phyloP scores from a whole-genome alignment of 2,888 invertebrate species.

The Pseudococcus jackbeardsleyi region DNA sequence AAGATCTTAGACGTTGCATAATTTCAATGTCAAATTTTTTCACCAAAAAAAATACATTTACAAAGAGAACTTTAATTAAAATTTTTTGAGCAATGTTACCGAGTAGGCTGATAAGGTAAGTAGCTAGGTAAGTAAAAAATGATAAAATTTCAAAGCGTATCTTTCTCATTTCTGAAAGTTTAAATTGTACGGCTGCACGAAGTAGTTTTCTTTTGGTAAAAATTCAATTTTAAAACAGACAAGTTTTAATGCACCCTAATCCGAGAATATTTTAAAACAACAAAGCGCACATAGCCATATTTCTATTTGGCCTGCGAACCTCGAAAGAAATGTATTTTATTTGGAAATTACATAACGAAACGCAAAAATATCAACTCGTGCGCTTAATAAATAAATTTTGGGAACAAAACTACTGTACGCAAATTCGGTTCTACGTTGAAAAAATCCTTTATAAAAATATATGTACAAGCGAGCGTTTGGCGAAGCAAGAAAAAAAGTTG shows the following conservation, averaged over 20 bases:
- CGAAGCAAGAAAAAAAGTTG: neutral
- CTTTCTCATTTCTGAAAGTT: neutral
- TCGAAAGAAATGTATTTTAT: neutral
- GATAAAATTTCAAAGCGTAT: neutral
- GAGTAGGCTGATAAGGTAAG: too few relatives aligned
- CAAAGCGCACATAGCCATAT: neutral
- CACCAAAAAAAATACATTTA: too few relatives aligned
- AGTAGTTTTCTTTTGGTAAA: neutral
- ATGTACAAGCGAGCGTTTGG: neutral
- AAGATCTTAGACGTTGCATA: neutral
- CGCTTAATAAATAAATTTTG: constrained; percentile 4
- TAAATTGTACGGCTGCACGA: neutral
- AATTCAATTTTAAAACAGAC: neutral
- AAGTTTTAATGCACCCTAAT: neutral
- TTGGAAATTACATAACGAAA: neutral
- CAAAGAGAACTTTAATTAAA: too few relatives aligned
- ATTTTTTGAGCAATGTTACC: too few relatives aligned
- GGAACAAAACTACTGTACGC: neutral
- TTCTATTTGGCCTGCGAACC: neutral
- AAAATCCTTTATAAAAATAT: neutral
- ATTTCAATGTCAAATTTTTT: too few relatives aligned
- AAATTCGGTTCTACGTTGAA: neutral
- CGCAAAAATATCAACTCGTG: neutral
- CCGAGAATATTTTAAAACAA: neutral
- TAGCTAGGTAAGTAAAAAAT: neutral